Base-by-base conservation (phyloP, 2,113 vertebrate species). In the Poicephalus meyeri region DNA sequence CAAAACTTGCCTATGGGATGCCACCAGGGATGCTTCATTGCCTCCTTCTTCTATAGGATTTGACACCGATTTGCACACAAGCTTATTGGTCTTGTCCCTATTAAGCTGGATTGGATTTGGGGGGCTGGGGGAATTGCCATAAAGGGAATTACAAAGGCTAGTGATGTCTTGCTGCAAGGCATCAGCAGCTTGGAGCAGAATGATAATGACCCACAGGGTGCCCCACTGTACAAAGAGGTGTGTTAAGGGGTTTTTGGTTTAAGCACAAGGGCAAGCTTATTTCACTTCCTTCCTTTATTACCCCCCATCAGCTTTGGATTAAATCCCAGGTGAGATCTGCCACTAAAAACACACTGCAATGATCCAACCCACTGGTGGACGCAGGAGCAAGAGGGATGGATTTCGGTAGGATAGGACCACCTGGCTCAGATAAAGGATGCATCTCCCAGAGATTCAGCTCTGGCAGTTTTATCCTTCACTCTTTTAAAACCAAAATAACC, bases 201-300 rank as follows among this genome's bases (percentile, higher is more conserved):
- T 28, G 50, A 13, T 29, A 55, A 18, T 3, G 41, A 89, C 42
- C 60, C 49, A 12, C 2, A 0, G 0, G 1, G 26, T 39, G 89
- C 46, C 14, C 13, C 11, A 10, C 2, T 1, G 63, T 19, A 29
- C 4, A 8, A 35, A 0, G 2, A 42, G 4, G 76, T 16, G 11
- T 23, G 60, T 55, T 47, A 4, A 21, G 52, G 29, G 44, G 44
- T 17, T 58, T 88, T 25, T 39, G 49, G 37, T 29, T 53, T 31
- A 28, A 74, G 26, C n/a, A 87, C 16, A 56, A 61, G 42, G 17
- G 25, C 37, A 46, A 42, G 19, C 2, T 68, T 39, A 53, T 46
- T 47, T 7, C 16, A 13, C 13, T n/a, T n/a, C 13, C 55, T 56
- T 21, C 10, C 20, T 23, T 37, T 21, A 17, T 29, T 9, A 28